Evolutionary conservation across 2,888 invertebrate genomes (phyloP).

Genomic region (Ormyrus nitidulus): DNA sequence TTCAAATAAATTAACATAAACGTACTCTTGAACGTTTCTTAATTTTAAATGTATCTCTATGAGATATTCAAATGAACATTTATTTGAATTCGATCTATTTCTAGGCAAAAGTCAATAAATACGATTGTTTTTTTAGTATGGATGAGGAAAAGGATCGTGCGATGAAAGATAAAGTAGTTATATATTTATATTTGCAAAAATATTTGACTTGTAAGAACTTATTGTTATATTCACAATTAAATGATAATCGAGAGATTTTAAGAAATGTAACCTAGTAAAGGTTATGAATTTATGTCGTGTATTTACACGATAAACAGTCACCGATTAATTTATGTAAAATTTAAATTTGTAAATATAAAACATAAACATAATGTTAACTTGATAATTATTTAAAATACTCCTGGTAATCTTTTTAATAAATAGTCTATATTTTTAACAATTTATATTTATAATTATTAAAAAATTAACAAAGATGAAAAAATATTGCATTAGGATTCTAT

Average conservation of each 20-base stretch:
- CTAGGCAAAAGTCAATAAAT: background rate
- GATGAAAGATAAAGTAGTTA: background rate
- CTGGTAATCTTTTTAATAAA: no score
- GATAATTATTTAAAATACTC: background rate
- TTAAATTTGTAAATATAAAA: constrained; percentile 53
- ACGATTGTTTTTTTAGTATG: constrained; percentile 5
- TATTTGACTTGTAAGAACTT: constrained; percentile 15
- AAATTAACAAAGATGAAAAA: no score
- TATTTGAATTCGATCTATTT: constrained; percentile 11
- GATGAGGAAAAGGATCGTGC: background rate
- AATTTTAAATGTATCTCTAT: background rate
- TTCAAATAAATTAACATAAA: background rate
- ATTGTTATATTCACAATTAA: constrained; percentile 13
- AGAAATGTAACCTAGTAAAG: constrained; percentile 4
- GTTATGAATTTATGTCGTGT: background rate
- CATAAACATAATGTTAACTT: background rate
- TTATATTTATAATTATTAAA: no score
- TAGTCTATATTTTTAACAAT: no score
- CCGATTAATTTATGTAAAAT: constrained; percentile 50
- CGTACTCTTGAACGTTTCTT: no score
- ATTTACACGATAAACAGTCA: constrained; percentile 21
- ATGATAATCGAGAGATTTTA: background rate
- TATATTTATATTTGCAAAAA: constrained; percentile 34
- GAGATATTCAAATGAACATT: background rate
- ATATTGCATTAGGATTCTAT: no score